These are phyloP conservation scores for Sinhomidia bicolor DNA, from an alignment of 2,888 invertebrate genomes.

Conservation along the genomic window DNA sequence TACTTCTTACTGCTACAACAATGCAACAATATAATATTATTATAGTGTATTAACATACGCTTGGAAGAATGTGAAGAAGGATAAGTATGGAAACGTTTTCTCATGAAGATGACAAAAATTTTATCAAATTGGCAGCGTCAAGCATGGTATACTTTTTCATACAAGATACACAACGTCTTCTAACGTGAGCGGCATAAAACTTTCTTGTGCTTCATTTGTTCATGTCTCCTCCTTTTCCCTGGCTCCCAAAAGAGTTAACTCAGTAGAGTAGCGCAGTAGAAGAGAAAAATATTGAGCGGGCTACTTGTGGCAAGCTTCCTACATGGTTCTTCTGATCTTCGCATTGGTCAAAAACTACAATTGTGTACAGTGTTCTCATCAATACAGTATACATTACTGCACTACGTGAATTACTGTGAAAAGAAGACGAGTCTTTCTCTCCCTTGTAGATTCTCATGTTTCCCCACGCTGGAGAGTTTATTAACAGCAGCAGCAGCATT, in stretches of 20 bases:
- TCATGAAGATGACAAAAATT: too few species aligned
- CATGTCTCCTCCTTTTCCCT: slow-evolving; percentile 49
- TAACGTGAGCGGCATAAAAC: slow-evolving; percentile 63
- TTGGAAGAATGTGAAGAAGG: too few species aligned
- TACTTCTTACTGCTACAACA: too few species aligned
- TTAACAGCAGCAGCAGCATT: background rate
- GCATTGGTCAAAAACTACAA: slow-evolving; percentile 26
- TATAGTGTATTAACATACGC: too few species aligned
- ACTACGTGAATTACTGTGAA: too few species aligned
- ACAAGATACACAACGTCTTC: slow-evolving; percentile 67
- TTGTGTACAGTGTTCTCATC: background rate
- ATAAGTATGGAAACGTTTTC: too few species aligned
- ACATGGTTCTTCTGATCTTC: slow-evolving; percentile 20
- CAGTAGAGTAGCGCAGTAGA: background rate
- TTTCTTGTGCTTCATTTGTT: background rate
- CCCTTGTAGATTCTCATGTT: slow-evolving; percentile 5
- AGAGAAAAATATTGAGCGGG: slow-evolving; percentile 73
- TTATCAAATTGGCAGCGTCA: background rate
- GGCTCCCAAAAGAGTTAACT: slow-evolving; percentile 26
- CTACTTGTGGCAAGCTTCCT: slow-evolving; percentile 56
- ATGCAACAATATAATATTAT: too few species aligned
- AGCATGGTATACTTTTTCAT: slow-evolving; percentile 35
- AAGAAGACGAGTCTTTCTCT: too few species aligned
- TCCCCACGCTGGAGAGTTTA: slow-evolving; percentile 38
- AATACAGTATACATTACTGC: background rate